Percentiles rank a stretch among this genome's conserved stretches.
Evolutionary conservation across 2,797 vertebrate species (phyloP).

Genomic region (Chelmon rostratus): DNA sequence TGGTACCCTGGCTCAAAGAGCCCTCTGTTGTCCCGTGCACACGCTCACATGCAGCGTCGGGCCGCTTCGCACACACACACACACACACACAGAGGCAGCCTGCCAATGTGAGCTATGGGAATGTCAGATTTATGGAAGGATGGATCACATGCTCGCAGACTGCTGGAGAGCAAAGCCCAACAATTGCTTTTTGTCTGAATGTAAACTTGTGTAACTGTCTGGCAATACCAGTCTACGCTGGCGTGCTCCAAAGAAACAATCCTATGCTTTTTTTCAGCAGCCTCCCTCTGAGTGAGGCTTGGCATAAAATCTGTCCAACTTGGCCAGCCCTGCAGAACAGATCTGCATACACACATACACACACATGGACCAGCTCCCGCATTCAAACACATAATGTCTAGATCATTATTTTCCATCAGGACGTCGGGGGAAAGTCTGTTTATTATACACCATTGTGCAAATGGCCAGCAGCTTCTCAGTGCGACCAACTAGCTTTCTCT

Average conservation of each 20-base stretch:
- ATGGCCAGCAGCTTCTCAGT: slow-evolving; percentile 22
- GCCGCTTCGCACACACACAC: slow-evolving; percentile 29
- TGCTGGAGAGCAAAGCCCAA: slow-evolving; percentile 74
- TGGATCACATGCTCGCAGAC: slow-evolving; percentile 84
- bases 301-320: slow-evolving; percentile 49
- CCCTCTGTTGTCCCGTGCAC: slow-evolving; percentile 81
- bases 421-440: slow-evolving; percentile 23
- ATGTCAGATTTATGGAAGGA: slow-evolving; percentile 79
- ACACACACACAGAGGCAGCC: slow-evolving; percentile 65
- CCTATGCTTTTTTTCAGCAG: slow-evolving; percentile 40
- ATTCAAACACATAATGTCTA: slow-evolving; percentile 32
- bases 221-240: slow-evolving; percentile 78
- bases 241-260: slow-evolving; percentile 56
- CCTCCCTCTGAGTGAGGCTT: slow-evolving; percentile 41
- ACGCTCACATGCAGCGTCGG: slow-evolving; percentile 32
- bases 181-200: slow-evolving; percentile 88
- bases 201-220: slow-evolving; percentile 82
- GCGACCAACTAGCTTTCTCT: slow-evolving; percentile 17
- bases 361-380: slow-evolving; percentile 24
- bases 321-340: slow-evolving; percentile 39
- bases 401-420: slow-evolving; percentile 46
- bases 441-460: slow-evolving; percentile 24
- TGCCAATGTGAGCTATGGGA: slow-evolving; percentile 75
- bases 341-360: slow-evolving; percentile 23
- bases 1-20: slow-evolving; percentile 80